Conservation (phyloP, 2,888 invertebrate species). For the Cordylochernes scorpioides region DNA sequence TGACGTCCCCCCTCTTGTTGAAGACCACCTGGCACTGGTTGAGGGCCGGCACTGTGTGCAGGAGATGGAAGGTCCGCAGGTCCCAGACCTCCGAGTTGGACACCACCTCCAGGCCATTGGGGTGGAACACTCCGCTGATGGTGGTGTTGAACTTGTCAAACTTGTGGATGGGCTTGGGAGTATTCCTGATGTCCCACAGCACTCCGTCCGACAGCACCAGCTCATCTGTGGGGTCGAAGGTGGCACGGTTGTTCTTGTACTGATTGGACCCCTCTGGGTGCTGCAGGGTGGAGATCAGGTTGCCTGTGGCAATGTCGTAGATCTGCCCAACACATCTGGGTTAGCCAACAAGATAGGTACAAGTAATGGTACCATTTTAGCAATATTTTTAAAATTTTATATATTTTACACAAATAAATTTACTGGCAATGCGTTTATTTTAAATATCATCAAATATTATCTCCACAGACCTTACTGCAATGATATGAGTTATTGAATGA, state of each 20-base stretch:
- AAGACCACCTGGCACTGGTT: conserved; percentile 48
- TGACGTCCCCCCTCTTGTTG: conserved; percentile 53
- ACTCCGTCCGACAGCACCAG: conserved; percentile 85
- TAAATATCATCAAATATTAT: too few species aligned
- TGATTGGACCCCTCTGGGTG: conserved; percentile 57
- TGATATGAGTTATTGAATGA: too few species aligned
- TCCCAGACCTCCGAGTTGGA: conserved; percentile 97
- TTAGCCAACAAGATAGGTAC: too few species aligned
- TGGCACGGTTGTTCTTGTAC: conserved; percentile 75
- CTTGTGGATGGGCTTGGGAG: conserved; percentile 64
- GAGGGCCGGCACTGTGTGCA: conserved; percentile 73
- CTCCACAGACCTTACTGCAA: too few species aligned
- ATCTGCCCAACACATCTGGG: conserved; percentile 35
- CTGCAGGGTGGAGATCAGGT: conserved; percentile 39
- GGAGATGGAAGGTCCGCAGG: conserved; percentile 64
- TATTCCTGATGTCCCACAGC: conserved; percentile 68
- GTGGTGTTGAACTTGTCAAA: conserved; percentile 90
- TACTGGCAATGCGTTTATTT: too few species aligned
- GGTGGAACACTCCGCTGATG: conserved; percentile 83
- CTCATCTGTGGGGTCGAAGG: conserved; percentile 76
- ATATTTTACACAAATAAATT: too few species aligned
- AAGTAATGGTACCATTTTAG: too few species aligned
- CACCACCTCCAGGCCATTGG: conserved; percentile 77
- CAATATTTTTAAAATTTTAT: too few species aligned
- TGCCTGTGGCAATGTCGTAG: conserved; percentile 60